phyloP scores from a whole-genome alignment of 2,113 vertebrate species.

The Alethe diademata region DNA sequence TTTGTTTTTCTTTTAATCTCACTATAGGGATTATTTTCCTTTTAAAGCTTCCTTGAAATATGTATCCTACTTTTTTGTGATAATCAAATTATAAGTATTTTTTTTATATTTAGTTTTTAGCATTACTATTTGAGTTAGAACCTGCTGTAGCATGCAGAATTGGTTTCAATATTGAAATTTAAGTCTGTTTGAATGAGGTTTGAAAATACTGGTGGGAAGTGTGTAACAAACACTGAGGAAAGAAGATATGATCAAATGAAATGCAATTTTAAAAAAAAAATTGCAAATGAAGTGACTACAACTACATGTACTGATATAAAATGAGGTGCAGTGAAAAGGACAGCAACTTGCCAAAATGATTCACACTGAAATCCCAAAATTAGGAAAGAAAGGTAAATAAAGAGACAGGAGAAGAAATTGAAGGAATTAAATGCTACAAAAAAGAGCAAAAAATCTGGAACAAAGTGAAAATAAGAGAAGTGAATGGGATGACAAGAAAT shows the following conservation, averaged over 20 bases:
- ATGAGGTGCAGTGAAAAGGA: not conserved
- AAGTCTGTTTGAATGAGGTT: not conserved
- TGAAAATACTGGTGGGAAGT: not conserved
- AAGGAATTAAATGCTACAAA: not conserved
- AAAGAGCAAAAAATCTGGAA: not conserved
- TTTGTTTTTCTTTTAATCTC: not conserved
- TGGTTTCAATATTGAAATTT: not conserved
- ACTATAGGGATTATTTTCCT: not conserved
- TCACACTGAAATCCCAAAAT: not conserved
- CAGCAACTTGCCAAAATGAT: not conserved
- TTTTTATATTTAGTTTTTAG: not conserved
- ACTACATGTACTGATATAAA: not conserved
- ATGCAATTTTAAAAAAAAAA: not conserved
- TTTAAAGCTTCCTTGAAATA: not conserved
- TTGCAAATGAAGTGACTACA: not conserved
- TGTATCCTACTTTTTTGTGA: fast-evolving
- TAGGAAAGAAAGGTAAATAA: not conserved
- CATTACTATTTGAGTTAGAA: not conserved
- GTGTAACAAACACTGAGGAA: not conserved
- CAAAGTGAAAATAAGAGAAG: not conserved
- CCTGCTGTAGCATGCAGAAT: not conserved
- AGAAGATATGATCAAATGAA: not conserved
- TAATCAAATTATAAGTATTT: not conserved
- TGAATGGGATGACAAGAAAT: not conserved
- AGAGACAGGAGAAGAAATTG: not conserved